Percentiles rank a stretch among this genome's conserved stretches.
phyloP scores from a whole-genome alignment of 2,113 vertebrate genomes.

The Xiphophorus couchianus region DNA sequence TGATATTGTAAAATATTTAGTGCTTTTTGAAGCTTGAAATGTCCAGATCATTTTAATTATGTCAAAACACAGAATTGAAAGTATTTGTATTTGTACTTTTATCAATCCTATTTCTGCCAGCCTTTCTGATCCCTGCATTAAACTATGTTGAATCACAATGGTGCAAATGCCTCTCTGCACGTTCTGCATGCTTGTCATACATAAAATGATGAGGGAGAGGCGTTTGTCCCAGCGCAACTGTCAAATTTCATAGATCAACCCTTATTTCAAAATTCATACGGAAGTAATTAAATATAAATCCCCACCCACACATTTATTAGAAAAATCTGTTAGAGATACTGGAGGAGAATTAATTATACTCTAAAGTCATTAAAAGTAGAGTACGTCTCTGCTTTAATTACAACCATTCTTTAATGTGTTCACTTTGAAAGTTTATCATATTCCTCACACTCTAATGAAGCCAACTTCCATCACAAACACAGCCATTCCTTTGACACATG shows the following conservation, averaged over 20 bases:
- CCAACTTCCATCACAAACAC: constrained; percentile 49
- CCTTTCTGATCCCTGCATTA: too few relatives aligned
- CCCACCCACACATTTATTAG: constrained; percentile 72
- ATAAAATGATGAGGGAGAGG: constrained; percentile 61
- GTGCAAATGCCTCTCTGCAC: constrained; percentile 5
- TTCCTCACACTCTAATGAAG: constrained; percentile 59
- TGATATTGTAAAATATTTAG: neutral
- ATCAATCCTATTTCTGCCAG: neutral
- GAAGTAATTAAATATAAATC: constrained; percentile 74
- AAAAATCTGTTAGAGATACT: constrained; percentile 65
- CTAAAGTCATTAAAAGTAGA: constrained; percentile 76
- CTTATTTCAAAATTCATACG: constrained; percentile 62
- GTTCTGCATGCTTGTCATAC: constrained; percentile 31
- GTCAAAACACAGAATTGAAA: neutral
- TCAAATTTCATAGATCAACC: constrained; percentile 71
- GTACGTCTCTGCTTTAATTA: constrained; percentile 66
- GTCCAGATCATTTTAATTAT: neutral
- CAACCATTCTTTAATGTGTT: constrained; percentile 67
- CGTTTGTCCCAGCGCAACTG: constrained; percentile 47
- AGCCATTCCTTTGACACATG: constrained; percentile 45
- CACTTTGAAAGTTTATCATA: constrained; percentile 65
- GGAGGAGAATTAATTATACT: constrained; percentile 70
- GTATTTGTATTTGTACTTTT: neutral
- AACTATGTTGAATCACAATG: neutral
- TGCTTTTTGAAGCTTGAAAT: too few relatives aligned